Conservation (phyloP, 2,113 vertebrate species). For the Centropus unirufus region DNA sequence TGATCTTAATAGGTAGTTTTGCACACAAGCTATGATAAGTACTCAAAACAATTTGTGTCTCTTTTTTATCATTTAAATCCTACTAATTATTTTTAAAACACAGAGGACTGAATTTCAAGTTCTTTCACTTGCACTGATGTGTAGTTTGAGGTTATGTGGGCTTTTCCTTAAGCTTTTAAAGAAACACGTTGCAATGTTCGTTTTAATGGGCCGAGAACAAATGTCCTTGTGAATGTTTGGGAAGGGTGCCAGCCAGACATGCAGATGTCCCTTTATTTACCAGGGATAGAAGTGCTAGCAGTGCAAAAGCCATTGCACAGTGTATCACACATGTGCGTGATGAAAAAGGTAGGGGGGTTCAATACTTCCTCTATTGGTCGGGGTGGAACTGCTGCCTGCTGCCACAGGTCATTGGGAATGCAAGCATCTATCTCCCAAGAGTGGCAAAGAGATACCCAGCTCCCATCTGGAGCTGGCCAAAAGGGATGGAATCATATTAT, state of each 20-base stretch:
- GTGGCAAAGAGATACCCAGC: fast-evolving
- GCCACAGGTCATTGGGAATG: neutral
- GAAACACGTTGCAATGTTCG: neutral
- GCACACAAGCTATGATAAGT: neutral
- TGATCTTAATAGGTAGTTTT: neutral
- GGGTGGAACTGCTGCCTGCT: fast-evolving
- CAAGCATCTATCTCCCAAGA: neutral
- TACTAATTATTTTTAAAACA: neutral
- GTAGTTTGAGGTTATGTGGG: neutral
- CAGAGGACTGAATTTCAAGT: neutral
- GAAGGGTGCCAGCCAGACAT: neutral
- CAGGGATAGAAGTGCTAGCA: neutral
- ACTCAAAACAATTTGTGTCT: neutral
- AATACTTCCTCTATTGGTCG: neutral
- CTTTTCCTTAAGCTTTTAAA: neutral
- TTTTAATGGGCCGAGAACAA: neutral
- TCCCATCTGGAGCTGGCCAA: neutral
- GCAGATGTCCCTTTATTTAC: neutral
- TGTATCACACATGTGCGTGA: fast-evolving
- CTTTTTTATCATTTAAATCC: neutral
- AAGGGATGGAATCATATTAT: neutral
- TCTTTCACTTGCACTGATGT: neutral
- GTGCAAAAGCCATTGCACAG: neutral
- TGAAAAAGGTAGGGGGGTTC: neutral
- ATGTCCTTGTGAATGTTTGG: neutral